Evolutionary conservation across 2,888 invertebrate species (phyloP).

Genomic region (Melolontha melolontha): DNA sequence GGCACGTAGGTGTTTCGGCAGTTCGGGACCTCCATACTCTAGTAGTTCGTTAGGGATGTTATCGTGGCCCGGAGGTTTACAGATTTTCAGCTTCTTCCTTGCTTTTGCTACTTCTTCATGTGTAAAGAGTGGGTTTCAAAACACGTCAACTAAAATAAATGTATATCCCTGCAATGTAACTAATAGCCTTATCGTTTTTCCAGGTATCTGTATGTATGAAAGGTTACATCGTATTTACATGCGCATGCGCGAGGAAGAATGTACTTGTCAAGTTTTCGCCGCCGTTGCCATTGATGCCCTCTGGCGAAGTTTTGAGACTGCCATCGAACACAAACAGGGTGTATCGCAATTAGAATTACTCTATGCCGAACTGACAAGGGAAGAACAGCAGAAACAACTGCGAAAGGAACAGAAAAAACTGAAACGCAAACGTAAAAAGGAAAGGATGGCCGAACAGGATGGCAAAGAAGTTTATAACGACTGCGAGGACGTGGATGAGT

Average conservation of each 20-base stretch:
- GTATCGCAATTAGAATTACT: constrained; percentile 89
- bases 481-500: constrained; percentile 57
- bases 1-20: too few species aligned
- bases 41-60: too few species aligned
- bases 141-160: too few species aligned
- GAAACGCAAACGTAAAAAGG: constrained; percentile 80
- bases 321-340: constrained; percentile 85
- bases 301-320: constrained; percentile 89
- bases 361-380: constrained; percentile 88
- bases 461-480: constrained; percentile 60
- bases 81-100: too few species aligned
- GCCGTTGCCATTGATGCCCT: constrained; percentile 90
- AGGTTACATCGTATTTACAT: constrained; percentile 88
- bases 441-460: constrained; percentile 68
- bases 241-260: constrained; percentile 89
- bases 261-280: constrained; percentile 93
- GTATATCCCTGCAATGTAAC: not conserved
- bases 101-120: too few species aligned
- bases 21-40: too few species aligned
- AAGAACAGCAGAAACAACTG: constrained; percentile 86
- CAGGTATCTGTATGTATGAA: constrained; percentile 89
- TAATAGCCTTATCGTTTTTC: not conserved
- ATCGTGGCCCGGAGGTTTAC: too few species aligned
- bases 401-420: constrained; percentile 90
- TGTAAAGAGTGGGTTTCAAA: too few species aligned